These are phyloP conservation scores for Sander lucioperca DNA, from an alignment of 2,113 vertebrate genomes.

Conservation along the genomic window DNA sequence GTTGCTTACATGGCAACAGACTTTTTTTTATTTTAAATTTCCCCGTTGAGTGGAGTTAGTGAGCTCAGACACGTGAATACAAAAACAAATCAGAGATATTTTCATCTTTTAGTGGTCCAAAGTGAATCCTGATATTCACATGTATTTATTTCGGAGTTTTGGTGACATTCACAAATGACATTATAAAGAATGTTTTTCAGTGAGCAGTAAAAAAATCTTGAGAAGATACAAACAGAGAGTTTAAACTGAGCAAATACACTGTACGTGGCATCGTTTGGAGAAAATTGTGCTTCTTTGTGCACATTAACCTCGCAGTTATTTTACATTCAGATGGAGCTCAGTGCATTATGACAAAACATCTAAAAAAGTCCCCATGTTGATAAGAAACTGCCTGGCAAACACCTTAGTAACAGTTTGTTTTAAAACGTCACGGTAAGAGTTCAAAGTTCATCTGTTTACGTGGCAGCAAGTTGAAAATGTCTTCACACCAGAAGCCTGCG, in stretches of 20 bases:
- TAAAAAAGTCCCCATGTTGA: background rate
- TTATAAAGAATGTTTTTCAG: background rate
- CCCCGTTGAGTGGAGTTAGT: background rate
- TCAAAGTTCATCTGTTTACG: background rate
- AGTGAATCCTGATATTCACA: background rate
- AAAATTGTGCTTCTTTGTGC: constrained; percentile 13
- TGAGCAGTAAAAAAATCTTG: background rate
- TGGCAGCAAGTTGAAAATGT: background rate
- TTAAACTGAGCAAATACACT: background rate
- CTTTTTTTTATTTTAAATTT: too few relatives aligned
- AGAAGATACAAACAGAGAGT: background rate
- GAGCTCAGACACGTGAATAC: background rate
- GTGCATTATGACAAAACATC: background rate
- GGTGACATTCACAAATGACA: background rate
- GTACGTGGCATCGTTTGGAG: background rate
- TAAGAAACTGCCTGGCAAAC: background rate
- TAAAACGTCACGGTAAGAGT: background rate
- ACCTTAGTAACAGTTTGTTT: background rate
- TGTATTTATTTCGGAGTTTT: background rate
- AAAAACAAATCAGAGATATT: background rate
- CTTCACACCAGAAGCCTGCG: too few relatives aligned
- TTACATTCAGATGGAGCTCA: constrained; percentile 3
- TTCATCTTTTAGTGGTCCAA: background rate
- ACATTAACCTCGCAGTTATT: background rate
- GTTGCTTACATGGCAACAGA: too few relatives aligned